Percentiles rank a stretch among this genome's conserved stretches.
These are phyloP conservation scores for Mimas tiliae DNA, from an alignment of 2,888 invertebrate species.

Conservation along the genomic window DNA sequence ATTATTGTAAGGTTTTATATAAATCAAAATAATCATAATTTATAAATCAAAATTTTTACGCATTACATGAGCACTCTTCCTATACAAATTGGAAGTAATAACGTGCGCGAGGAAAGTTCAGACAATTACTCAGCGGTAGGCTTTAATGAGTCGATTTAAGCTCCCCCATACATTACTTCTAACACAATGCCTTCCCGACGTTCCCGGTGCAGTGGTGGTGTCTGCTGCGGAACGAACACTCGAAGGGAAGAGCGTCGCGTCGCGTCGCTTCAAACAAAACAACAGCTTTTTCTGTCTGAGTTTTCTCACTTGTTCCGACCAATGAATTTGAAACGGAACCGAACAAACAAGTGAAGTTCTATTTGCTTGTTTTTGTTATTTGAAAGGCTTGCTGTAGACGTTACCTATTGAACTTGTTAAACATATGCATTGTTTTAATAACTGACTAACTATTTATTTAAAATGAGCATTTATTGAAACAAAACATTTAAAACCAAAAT, in stretches of 20 bases:
- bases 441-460: background rate
- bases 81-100: conserved; percentile 56
- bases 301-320: conserved; percentile 59
- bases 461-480: background rate
- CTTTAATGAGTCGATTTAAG: conserved; percentile 69
- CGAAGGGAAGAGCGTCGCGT: conserved; percentile 61
- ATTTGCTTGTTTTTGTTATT: conserved; percentile 35
- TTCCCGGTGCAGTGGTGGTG: conserved; percentile 37
- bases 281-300: conserved; percentile 69
- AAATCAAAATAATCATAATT: too few relatives aligned
- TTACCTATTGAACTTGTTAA: background rate
- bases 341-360: conserved; percentile 33
- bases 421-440: background rate
- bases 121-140: conserved; percentile 64
- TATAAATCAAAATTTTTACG: conserved; percentile 30
- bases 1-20: too few relatives aligned
- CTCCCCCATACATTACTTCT: conserved; percentile 65
- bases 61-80: conserved; percentile 34
- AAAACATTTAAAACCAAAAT: too few relatives aligned
- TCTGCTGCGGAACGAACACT: conserved; percentile 59
- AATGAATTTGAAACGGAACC: conserved; percentile 38
- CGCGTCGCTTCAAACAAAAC: conserved; percentile 66
- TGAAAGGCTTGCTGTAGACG: background rate
- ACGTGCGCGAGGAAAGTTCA: conserved; percentile 55
- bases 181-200: conserved; percentile 61